Evolutionary conservation across 2,797 vertebrate genomes (phyloP), one percentile per base, ranked within the genome.

Genomic region (Coracias cyanogaster): DNA sequence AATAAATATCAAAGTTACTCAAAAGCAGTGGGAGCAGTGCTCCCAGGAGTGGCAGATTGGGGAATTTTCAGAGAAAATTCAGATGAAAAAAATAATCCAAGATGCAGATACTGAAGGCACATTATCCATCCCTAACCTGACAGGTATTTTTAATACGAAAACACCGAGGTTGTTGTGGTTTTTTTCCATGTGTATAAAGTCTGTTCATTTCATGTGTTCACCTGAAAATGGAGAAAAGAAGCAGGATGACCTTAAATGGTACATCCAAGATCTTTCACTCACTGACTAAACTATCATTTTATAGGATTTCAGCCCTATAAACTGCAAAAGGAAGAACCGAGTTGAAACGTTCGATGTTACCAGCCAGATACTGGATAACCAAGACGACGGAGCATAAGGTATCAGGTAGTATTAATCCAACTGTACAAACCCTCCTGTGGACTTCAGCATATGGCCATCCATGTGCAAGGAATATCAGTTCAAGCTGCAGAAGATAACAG

Each of bases 131-230:
- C 11, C 26, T 64, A 72, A 22, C 13, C 6, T 82, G 33, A 60
- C 3, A 66, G 39, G 51, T 35, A 35, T n/a, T 83, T 86, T 52
- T 21, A 82, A 16, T 26, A 69, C 55, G 46, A 82, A 80, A 67
- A 43, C 8, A 41, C 0, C 6, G 31, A 9, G 0, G 0, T 28
- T 14, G 37, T 52, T 52, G 7, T 26, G 9, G 46, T 58, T 29
- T 43, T 31, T 70, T 81, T 39, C 7, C 25, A 54, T 31, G 15
- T 29, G 9, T 45, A 43, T 54, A 12, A 73, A 72, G 5, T 58
- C 6, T 70, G 31, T 39, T 69, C 66, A 57, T 41, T 82, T 94
- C 33, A 13, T 84, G 22, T 62, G 16, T 67, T 89, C 25, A 74
- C 10, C 24, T 86, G 39, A 71, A 86, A 89, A 77, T 4, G 5